Evolutionary conservation across 2,888 invertebrate genomes (phyloP).

Genomic region (Villa cingulata): DNA sequence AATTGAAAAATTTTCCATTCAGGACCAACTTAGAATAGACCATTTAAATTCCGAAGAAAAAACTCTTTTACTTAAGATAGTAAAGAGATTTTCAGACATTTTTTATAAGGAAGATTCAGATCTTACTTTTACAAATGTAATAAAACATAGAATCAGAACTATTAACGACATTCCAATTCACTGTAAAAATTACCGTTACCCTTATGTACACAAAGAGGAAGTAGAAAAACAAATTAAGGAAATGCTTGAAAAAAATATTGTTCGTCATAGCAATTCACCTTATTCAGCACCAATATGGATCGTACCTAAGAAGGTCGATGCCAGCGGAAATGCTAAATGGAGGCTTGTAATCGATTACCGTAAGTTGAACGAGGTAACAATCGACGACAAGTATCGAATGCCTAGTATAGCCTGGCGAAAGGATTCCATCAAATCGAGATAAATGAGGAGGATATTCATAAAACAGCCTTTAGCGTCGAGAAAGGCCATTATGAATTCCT

Average conservation of each 20-base stretch:
- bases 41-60: neutral
- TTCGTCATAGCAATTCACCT: conserved; percentile 11
- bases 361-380: conserved; percentile 11
- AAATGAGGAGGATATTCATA: conserved; percentile 8
- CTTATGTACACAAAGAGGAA: conserved; percentile 11
- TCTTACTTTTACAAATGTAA: neutral
- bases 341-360: conserved; percentile 14
- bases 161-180: conserved; percentile 8
- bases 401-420: conserved; percentile 11
- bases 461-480: conserved; percentile 11
- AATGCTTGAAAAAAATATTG: conserved; percentile 17
- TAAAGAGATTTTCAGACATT: neutral
- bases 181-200: conserved; percentile 10
- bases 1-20: no score
- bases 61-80: neutral
- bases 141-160: conserved; percentile 4
- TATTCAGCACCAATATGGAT: conserved; percentile 15
- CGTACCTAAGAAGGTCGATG: conserved; percentile 12
- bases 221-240: conserved; percentile 18
- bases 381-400: conserved; percentile 12
- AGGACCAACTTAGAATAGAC: neutral
- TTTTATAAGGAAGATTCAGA: neutral
- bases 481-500: conserved; percentile 4
- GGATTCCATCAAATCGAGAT: conserved; percentile 13
- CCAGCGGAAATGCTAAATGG: conserved; percentile 12